phyloP scores from a whole-genome alignment of 2,888 invertebrate species.

The Dioctria linearis region DNA sequence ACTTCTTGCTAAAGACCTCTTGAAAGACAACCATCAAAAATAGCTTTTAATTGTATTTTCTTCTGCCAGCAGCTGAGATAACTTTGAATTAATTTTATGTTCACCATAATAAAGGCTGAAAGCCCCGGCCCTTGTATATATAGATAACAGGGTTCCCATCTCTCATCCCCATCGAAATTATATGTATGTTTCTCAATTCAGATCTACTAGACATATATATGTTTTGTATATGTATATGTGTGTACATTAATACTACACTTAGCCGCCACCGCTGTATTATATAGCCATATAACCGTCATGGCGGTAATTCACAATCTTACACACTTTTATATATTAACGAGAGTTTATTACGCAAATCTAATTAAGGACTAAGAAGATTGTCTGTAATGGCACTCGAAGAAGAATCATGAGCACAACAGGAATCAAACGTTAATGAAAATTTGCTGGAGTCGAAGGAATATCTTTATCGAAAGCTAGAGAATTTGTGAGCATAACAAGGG shows the following conservation, averaged over 20 bases:
- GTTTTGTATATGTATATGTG: too few relatives aligned
- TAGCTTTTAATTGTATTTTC: slow-evolving; percentile 50
- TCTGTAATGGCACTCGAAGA: slow-evolving; percentile 49
- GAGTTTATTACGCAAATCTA: slow-evolving; percentile 48
- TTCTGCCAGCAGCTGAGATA: slow-evolving; percentile 45
- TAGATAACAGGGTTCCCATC: not conserved
- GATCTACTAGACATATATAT: too few relatives aligned
- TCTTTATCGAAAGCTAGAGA: not conserved
- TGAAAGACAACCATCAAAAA: slow-evolving; percentile 36
- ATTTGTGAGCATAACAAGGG: not conserved
- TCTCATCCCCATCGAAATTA: too few relatives aligned
- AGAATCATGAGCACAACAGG: slow-evolving; percentile 48
- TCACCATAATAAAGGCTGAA: slow-evolving; percentile 47
- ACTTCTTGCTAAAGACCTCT: slow-evolving; percentile 31
- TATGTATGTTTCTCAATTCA: too few relatives aligned
- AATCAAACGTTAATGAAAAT: slow-evolving; percentile 49
- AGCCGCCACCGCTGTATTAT: not conserved
- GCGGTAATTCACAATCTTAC: not conserved
- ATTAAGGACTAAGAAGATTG: slow-evolving; percentile 49
- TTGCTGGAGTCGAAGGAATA: slow-evolving; percentile 12
- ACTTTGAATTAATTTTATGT: slow-evolving; percentile 52
- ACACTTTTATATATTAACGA: slow-evolving; percentile 43
- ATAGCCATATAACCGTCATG: not conserved
- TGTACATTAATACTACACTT: slow-evolving; percentile 9
- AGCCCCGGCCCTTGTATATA: slow-evolving; percentile 32